Conservation (phyloP, 2,113 vertebrate species). For the Corythaeola cristata region DNA sequence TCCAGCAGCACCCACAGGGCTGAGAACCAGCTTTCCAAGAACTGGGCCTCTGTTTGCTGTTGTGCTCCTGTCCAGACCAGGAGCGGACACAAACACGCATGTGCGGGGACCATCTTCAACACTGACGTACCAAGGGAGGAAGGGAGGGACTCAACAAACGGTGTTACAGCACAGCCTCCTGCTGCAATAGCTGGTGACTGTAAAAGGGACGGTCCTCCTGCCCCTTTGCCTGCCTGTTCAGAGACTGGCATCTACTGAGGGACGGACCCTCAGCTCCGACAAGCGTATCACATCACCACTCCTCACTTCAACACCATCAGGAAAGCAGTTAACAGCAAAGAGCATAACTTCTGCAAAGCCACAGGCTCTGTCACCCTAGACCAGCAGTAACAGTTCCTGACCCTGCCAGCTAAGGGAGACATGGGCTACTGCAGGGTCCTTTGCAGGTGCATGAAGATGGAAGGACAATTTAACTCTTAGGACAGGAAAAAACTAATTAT, state of each 20-base stretch:
- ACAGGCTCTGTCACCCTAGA: not conserved
- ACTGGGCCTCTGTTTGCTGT: not conserved
- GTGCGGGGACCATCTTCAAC: fast-evolving
- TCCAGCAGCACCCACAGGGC: not conserved
- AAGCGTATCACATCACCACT: not conserved
- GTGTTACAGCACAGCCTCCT: not conserved
- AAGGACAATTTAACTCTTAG: not conserved
- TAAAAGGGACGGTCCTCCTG: not conserved
- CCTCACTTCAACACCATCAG: not conserved
- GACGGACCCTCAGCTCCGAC: not conserved
- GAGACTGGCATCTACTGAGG: not conserved
- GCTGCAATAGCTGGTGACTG: not conserved
- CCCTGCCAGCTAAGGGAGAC: not conserved
- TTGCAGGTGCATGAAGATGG: not conserved
- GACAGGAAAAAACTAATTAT: not conserved
- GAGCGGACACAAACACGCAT: fast-evolving
- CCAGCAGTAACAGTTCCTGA: not conserved
- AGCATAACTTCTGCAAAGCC: not conserved
- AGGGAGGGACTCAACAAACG: too few species aligned
- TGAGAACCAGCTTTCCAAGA: not conserved
- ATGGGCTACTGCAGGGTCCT: not conserved
- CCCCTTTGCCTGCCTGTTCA: not conserved
- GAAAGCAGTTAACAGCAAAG: not conserved
- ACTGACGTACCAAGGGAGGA: fast-evolving
- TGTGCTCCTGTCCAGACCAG: not conserved